These are phyloP conservation scores for Brachynemurus nebulosus DNA, from an alignment of 2,888 invertebrate species.

Conservation along the genomic window DNA sequence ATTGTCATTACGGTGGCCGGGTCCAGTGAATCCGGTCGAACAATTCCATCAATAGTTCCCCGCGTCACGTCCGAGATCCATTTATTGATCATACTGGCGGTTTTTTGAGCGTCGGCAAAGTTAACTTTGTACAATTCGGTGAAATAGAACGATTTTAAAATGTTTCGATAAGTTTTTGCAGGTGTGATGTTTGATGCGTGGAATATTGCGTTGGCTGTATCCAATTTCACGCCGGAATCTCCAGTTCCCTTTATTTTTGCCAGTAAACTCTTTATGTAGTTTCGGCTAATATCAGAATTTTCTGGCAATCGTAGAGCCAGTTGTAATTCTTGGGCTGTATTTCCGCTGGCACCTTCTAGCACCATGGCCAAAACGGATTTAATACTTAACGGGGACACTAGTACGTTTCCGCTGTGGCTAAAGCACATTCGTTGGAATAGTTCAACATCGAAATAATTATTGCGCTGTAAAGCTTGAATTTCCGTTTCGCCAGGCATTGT, in stretches of 20 bases:
- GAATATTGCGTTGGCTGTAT: slow-evolving; percentile 38
- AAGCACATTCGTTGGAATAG: background rate
- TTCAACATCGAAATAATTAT: slow-evolving; percentile 4
- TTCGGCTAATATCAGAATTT: slow-evolving; percentile 22
- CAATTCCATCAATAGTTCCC: slow-evolving; percentile 38
- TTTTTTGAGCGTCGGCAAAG: slow-evolving; percentile 32
- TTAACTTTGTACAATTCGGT: slow-evolving; percentile 36
- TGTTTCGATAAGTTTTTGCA: slow-evolving; percentile 32
- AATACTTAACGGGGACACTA: slow-evolving; percentile 52
- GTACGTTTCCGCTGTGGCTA: slow-evolving; percentile 37
- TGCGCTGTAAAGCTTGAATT: background rate
- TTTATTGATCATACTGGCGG: slow-evolving; percentile 38
- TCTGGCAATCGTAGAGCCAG: slow-evolving; percentile 39
- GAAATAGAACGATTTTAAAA: slow-evolving; percentile 34
- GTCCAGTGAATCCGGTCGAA: slow-evolving; percentile 34
- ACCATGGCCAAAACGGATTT: slow-evolving; percentile 48
- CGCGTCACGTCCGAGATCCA: slow-evolving; percentile 44
- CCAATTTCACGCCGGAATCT: slow-evolving; percentile 20
- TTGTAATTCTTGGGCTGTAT: slow-evolving; percentile 42
- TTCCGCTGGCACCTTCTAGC: slow-evolving; percentile 44
- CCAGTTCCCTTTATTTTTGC: slow-evolving; percentile 15
- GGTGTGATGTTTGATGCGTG: slow-evolving; percentile 31
- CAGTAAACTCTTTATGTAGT: slow-evolving; percentile 13
- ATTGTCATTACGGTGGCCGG: slow-evolving; percentile 48
- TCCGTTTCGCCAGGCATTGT: background rate